Evolutionary conservation across 2,797 vertebrate genomes (phyloP), one percentile per base, ranked within the genome.

Genomic region (Esox masquinongy): DNA sequence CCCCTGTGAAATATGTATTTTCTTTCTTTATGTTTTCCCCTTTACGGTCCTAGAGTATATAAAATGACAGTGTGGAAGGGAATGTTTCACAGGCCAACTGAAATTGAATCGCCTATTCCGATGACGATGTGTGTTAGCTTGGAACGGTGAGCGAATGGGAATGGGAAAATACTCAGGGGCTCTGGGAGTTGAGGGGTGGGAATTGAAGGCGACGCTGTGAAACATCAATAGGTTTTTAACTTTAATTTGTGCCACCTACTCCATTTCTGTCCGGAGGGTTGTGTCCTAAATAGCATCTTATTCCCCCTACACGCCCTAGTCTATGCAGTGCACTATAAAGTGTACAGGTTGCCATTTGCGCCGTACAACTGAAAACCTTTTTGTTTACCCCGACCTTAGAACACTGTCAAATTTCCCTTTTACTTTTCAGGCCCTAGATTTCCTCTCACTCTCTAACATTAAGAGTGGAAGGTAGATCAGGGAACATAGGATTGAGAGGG

Each of bases 81-180:
- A 84, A 86, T 81, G 19, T 88, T 88, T 88, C 86, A 84, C 80
- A 73, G 81, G 79, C 50, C 56, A 74, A 72, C 80, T 83, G 85
- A 88, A 90, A 89, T 88, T 82, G 84, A 91, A 84, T 81, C 83
- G 85, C 91, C 86, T 87, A 82, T 88, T 90, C 83, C 83, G 88
- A 91, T 91, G 90, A 90, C 86, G 89, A 90, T 81, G 84, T 75
- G 82, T 84, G 86, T 83, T 63, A 64, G 74, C 26, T 5, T 16
- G 77, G 77, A 82, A 83, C 80, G 83, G 88, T 86, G 74, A 12
- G 66, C 8, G 87, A 90, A 90, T 91, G 80, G 74, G 79, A 84
- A 66, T 19, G 31, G 31, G 29, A 88, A 82, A 84, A 39, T 74
- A 68, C 74, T 61, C 19, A 36, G 76, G 64, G 71, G 4, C 22